These are phyloP conservation scores for Hemicentrotus pulcherrimus DNA, from an alignment of 35 echinoderm and acorn worm genomes.

Conservation along the genomic window DNA sequence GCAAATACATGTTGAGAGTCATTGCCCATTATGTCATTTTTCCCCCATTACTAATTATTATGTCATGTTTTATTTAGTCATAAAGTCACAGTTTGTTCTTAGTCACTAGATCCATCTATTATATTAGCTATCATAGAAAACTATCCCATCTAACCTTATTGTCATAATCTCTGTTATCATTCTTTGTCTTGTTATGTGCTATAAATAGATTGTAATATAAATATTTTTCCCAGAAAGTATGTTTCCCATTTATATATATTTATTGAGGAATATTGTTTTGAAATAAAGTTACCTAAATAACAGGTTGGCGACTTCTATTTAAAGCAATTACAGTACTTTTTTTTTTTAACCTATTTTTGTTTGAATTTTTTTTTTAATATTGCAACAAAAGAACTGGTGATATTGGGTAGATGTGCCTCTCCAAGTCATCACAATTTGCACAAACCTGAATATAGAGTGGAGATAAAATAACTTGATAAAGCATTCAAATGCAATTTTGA, in stretches of 20 bases:
- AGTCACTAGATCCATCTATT: neutral
- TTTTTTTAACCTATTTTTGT: no score
- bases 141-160: neutral
- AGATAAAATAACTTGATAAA: no score
- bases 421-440: no score
- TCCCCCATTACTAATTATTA: neutral
- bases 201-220: no score
- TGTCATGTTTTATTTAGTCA: neutral
- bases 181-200: neutral
- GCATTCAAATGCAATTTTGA: no score
- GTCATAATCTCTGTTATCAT: neutral
- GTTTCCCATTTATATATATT: neutral
- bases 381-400: no score
- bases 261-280: neutral
- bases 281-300: no score
- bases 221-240: neutral
- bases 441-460: no score
- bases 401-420: no score
- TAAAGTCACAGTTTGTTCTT: neutral
- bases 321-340: no score
- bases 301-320: no score
- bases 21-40: neutral
- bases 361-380: no score
- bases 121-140: neutral
- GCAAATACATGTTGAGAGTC: neutral